A percentile compares a stretch with the other conserved stretches of the same genome.
These are phyloP conservation scores for Rhinella marina DNA, from an alignment of 2,797 vertebrate genomes.

Conservation along the genomic window DNA sequence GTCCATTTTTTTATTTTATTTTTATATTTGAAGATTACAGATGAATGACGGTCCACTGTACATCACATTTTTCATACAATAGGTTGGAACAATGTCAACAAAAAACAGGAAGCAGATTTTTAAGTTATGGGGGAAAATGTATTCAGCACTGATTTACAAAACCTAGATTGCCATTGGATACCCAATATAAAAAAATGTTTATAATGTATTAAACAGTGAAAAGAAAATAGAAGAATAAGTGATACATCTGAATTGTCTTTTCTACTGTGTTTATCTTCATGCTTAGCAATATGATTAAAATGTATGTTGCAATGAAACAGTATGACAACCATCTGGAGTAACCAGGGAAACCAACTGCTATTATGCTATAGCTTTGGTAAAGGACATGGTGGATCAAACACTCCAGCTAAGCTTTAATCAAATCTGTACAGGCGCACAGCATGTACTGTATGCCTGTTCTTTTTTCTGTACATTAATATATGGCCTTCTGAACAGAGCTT, in stretches of 20 bases:
- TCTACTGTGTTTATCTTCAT: background rate
- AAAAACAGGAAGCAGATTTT: too few relatives aligned
- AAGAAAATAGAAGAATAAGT: background rate
- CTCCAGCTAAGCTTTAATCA: background rate
- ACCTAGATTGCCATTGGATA: too few relatives aligned
- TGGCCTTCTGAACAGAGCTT: background rate
- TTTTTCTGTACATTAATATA: background rate
- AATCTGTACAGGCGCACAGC: background rate
- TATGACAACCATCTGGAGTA: slow-evolving; percentile 27
- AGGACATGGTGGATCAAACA: slow-evolving; percentile 13
- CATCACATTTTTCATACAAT: too few relatives aligned
- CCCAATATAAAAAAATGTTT: background rate
- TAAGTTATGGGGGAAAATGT: background rate
- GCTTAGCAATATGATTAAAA: background rate
- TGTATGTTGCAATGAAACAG: background rate
- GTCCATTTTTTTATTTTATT: too few relatives aligned
- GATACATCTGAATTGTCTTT: background rate
- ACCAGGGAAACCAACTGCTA: slow-evolving; percentile 43
- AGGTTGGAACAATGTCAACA: too few relatives aligned
- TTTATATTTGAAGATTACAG: too few relatives aligned
- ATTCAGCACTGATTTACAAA: background rate
- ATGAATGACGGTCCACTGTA: too few relatives aligned
- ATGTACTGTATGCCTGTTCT: background rate
- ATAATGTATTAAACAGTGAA: background rate
- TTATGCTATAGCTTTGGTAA: slow-evolving; percentile 11